Conservation (phyloP, 2,888 invertebrate genomes). For the Idaea biselata region DNA sequence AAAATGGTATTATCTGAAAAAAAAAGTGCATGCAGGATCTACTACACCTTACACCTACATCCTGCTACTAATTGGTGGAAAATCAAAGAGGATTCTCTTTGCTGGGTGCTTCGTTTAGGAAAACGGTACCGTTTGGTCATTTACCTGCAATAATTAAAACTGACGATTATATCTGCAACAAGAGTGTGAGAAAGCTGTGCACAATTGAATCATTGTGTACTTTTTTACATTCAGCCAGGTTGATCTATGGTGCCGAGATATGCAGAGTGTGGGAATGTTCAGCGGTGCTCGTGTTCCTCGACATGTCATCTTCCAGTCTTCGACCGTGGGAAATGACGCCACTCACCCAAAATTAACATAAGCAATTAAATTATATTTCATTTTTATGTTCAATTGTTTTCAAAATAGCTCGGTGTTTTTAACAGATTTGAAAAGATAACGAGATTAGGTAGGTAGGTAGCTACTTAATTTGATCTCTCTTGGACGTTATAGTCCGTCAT, state of each 20-base stretch:
- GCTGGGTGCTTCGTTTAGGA: conserved; percentile 17
- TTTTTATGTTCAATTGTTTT: conserved; percentile 51
- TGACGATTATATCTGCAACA: conserved; percentile 67
- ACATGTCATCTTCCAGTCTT: conserved; percentile 75
- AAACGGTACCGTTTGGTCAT: conserved; percentile 68
- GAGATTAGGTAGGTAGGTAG: conserved; percentile 7
- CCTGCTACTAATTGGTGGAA: conserved; percentile 49
- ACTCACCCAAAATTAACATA: conserved; percentile 47
- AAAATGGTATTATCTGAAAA: conserved; percentile 45
- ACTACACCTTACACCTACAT: conserved; percentile 32
- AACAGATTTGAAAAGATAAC: conserved; percentile 25
- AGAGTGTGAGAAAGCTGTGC: conserved; percentile 76
- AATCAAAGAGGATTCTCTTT: conserved; percentile 15
- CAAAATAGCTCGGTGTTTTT: conserved; percentile 22
- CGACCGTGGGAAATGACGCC: conserved; percentile 62
- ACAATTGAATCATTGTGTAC: conserved; percentile 79
- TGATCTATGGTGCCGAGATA: conserved; percentile 78
- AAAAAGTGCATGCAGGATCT: conserved; percentile 41
- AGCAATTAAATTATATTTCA: conserved; percentile 46
- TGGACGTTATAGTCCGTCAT: conserved; percentile 19
- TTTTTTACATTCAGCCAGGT: conserved; percentile 72
- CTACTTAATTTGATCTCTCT: conserved; percentile 17
- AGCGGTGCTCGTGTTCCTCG: conserved; percentile 62
- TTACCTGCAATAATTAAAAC: conserved; percentile 74
- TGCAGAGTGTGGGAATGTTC: conserved; percentile 77